Percentiles rank a stretch among this genome's conserved stretches.
Conservation (phyloP, 2,113 vertebrate genomes). For the Platysteira castanea region DNA sequence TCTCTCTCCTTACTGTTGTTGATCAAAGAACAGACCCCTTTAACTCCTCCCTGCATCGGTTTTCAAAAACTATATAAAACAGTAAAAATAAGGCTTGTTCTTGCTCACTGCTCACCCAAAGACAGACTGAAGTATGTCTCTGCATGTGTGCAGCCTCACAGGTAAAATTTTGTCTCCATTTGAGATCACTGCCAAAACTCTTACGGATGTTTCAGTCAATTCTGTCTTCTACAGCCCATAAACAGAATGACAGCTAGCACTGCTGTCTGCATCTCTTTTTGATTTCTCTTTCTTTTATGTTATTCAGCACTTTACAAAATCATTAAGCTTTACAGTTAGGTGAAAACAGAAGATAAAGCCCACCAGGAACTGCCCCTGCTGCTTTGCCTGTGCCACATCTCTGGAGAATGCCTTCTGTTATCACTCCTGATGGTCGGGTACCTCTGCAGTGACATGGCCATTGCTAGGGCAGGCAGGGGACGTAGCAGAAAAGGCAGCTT, state of each 20-base stretch:
- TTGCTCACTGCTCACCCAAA: not conserved
- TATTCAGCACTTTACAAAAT: not conserved
- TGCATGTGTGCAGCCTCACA: not conserved
- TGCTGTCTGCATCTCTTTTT: not conserved
- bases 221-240: not conserved
- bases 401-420: not conserved
- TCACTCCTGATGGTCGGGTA: not conserved
- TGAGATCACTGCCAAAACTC: not conserved
- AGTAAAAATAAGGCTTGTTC: not conserved
- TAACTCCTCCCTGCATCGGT: not conserved
- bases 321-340: not conserved
- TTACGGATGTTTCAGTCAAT: not conserved
- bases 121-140: not conserved
- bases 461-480: not conserved
- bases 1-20: not conserved
- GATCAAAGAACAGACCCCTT: not conserved
- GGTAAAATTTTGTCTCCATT: not conserved
- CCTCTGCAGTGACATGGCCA: not conserved
- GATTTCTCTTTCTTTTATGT: not conserved
- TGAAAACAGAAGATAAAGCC: not conserved
- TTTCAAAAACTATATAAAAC: not conserved
- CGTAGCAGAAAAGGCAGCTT: not conserved
- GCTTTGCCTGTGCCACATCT: not conserved
- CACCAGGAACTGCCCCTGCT: not conserved
- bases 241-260: not conserved